Base-by-base conservation (phyloP, 2,797 vertebrate genomes). In the Coregonus ussuriensis region DNA sequence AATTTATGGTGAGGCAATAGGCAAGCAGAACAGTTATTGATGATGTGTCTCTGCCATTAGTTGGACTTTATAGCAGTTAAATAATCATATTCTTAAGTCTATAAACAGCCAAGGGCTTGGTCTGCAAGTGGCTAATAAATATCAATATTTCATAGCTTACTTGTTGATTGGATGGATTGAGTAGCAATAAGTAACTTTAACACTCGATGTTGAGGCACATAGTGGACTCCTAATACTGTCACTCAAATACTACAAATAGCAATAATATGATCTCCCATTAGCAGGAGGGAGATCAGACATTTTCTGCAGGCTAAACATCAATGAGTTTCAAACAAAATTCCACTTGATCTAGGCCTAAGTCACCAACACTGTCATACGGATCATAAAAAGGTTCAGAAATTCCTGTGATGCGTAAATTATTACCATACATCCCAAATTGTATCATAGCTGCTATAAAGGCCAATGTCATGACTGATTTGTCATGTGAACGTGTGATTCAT, bases 401-500 rank as follows among this genome's bases (percentile, higher is more conserved):
- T 13, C 51, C 47, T 29, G 47, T 18, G n/a, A 71, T 52, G n/a
- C 3, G 6, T 33, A 47, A 47, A 47, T 16, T 16, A 6, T 33
- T 68, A 35, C 31, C 31, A 33, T 18, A 68, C 31, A 35, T 5
- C 53, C 25, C 29, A 3, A 29, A 33, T n/a, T n/a, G 33, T 37
- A 75, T 75, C 18, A 51, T 33, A 69, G 74, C 9, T 31, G 74
- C 51, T 52, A 51, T 25, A 62, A 52, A 51, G 52, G 29, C 54
- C 72, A 41, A 74, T 80, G 68, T 80, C 56, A 74, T 53, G 2
- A 67, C 35, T 71, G 53, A 78, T 82, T 78, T 67, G 71, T 79
- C 69, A 70, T 71, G 25, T 63, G 74, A 72, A 77, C 59, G 72
- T 72, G 25, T 56, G 71, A 72, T 52, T 25, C 72, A 56, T 74